Evolutionary conservation across 1,140 invertebrate genomes (phyloP).

Genomic region (Phymastichus coffea): DNA sequence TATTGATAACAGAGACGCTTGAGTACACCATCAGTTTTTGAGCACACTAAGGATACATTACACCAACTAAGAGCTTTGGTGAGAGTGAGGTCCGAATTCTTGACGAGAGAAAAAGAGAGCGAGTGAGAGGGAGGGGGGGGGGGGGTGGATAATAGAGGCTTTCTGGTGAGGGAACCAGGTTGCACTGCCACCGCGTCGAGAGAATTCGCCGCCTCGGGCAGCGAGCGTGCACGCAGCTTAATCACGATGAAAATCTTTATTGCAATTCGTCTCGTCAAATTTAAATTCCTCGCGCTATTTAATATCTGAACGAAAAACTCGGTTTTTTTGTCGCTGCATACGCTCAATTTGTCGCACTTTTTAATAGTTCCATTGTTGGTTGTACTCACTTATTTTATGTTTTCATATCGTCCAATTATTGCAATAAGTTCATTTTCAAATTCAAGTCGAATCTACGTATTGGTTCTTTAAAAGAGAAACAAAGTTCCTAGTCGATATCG

Average conservation of each 20-base stretch:
- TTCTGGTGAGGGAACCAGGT: background rate
- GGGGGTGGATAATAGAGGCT: background rate
- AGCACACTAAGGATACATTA: too few species aligned
- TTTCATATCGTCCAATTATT: too few species aligned
- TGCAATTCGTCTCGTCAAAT: conserved; percentile 20
- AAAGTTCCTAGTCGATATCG: too few species aligned
- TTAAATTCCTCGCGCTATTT: conserved; percentile 24
- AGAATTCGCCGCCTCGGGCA: conserved; percentile 17
- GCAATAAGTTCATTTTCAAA: too few species aligned
- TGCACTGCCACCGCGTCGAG: too few species aligned
- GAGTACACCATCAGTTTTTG: too few species aligned
- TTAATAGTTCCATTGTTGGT: conserved; percentile 18
- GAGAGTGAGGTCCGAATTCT: too few species aligned
- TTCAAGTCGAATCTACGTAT: too few species aligned
- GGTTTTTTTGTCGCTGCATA: background rate
- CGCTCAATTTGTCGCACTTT: conserved; percentile 5
- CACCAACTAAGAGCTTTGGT: too few species aligned
- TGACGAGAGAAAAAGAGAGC: background rate
- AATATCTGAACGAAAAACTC: conserved; percentile 16
- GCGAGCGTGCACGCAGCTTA: conserved; percentile 1
- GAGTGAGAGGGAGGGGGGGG: conserved; percentile 17
- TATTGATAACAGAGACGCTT: too few species aligned
- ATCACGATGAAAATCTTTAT: conserved; percentile 21
- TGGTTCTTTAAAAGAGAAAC: too few species aligned
- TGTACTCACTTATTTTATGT: too few species aligned